These are phyloP conservation scores for Molossus molossus DNA, from an alignment of 2,797 vertebrate genomes.

Conservation along the genomic window DNA sequence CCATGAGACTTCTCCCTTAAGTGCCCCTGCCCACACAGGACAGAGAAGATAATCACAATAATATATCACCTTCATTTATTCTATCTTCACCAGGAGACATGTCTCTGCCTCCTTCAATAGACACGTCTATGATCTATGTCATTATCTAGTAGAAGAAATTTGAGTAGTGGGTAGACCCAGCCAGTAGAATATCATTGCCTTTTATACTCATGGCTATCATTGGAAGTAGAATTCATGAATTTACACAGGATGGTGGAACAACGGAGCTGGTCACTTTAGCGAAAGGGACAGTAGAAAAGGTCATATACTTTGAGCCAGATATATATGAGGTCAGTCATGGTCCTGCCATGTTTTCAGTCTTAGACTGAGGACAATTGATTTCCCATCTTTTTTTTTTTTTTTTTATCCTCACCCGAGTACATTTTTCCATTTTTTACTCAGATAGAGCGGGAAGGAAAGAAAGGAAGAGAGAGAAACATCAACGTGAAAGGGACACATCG, in stretches of 20 bases:
- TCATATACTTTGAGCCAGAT: neutral
- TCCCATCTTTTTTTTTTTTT: no score
- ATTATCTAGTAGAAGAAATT: neutral
- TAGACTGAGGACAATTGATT: neutral
- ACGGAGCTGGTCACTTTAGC: neutral
- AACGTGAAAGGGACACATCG: no score
- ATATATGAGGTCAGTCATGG: neutral
- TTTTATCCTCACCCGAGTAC: no score
- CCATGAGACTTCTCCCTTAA: neutral
- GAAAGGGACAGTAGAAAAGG: neutral
- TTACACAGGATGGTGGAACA: neutral
- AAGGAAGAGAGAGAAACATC: no score
- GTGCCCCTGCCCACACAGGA: neutral
- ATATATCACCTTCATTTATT: slow-evolving; percentile 22
- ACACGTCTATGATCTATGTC: neutral
- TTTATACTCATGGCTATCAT: neutral
- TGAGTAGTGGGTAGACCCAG: neutral
- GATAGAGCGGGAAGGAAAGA: no score
- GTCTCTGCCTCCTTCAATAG: neutral
- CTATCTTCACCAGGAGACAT: neutral
- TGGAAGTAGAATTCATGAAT: slow-evolving; percentile 16
- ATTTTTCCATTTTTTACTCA: no score
- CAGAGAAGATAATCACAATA: neutral
- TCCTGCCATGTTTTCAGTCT: neutral
- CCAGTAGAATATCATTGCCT: neutral